Base-by-base conservation (phyloP, 2,797 vertebrate species). In the Sebastes oblongus region DNA sequence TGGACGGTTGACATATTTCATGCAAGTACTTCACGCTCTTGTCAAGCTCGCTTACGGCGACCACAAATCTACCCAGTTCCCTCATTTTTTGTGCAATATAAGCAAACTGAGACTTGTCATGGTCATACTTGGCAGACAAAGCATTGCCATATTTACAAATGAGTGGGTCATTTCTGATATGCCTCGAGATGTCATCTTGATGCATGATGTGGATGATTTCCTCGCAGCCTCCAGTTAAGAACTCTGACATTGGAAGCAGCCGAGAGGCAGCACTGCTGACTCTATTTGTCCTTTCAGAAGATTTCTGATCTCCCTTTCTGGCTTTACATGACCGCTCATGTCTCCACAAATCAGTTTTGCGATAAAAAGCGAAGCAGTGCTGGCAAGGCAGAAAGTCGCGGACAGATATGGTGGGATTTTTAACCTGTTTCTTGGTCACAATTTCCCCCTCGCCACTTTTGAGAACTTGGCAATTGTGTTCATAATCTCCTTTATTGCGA, bases 51-150 rank as follows among this genome's bases (percentile, higher is more conserved):
- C 88, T 93, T 5, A 93, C 91, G 66, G 93, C 93, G 0, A 95
- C 77, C 34, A 95, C 85, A 84, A 95, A 94, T 72, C 94, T 76
- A 30, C 93, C 94, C 11, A 95, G 84, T 65, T 95, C 93, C 72
- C 94, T 91, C 94, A 95, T 94, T 67, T 94, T 94, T 71, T 94
- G 94, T 66, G 90, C 94, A 77, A 95, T 93, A 66, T 94, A 94
- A 32, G 92, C 89, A 91, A 92, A 95, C 83, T 95, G 94, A 69
- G 93, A 95, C 81, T 94, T 94, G 77, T 94, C 92, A 27, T 94
- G 84, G 30, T 90, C 81, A 71, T 94, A 94, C 72, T 94, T 94
- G 0, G 56, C 89, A 22, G 90, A 92, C 72, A 94, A 78, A 0
- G 93, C 87, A 58, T 91, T 93, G 58, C 93, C 94, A 61, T 84